Conservation (phyloP, 2,113 vertebrate species). For the Rhinogobius similis region DNA sequence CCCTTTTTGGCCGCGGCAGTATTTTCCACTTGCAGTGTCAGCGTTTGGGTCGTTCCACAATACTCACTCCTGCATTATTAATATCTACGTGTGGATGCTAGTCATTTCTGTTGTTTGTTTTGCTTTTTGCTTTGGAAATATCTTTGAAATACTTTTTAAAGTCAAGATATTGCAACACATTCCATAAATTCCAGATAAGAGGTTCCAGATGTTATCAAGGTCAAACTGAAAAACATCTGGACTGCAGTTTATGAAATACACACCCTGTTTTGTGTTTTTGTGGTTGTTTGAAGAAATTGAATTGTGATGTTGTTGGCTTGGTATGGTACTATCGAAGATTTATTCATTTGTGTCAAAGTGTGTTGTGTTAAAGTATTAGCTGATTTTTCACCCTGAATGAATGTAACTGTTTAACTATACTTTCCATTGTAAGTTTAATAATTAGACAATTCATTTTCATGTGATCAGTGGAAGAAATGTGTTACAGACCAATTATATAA, state of each 20-base stretch:
- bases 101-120: not conserved
- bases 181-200: constrained; percentile 3
- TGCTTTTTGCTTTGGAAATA: not conserved
- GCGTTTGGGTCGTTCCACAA: too few relatives aligned
- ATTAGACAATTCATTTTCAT: too few relatives aligned
- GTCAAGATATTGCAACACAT: not conserved
- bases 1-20: not conserved
- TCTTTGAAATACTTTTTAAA: not conserved
- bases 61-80: not conserved
- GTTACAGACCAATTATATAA: too few relatives aligned
- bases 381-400: too few relatives aligned
- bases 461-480: too few relatives aligned
- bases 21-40: too few relatives aligned
- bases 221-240: not conserved
- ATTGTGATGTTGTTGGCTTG: too few relatives aligned
- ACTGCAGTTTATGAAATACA: not conserved
- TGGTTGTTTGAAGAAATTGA: not conserved
- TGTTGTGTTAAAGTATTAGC: too few relatives aligned
- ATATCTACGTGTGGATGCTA: not conserved
- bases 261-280: not conserved
- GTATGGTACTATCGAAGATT: too few relatives aligned
- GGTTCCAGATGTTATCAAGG: constrained; percentile 1
- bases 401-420: too few relatives aligned
- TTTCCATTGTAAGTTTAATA: too few relatives aligned
- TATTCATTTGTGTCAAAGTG: too few relatives aligned